Base-by-base conservation (phyloP, 2,888 invertebrate genomes). In the Drosophila paramelanica region DNA sequence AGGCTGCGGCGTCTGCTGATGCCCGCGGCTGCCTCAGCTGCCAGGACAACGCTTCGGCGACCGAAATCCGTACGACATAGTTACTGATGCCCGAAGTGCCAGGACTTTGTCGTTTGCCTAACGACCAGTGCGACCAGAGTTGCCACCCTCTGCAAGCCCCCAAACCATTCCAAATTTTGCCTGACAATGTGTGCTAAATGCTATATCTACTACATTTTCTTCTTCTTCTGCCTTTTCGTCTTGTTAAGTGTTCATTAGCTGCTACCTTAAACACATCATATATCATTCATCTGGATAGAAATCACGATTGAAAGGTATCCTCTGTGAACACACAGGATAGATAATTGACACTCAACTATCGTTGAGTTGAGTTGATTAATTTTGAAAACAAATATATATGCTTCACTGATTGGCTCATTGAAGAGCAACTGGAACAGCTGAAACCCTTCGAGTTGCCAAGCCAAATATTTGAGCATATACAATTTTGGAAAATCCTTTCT, bases 81-180 rank as follows among this genome's bases (percentile, higher is more conserved):
- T 75, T 73, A 56, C 73, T 42, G 61, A 36, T 77, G 58, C 73
- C 67, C 77, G 67, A 67, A 71, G 60, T 56, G 45, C 58, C 67
- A 36, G 58, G 69, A 67, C 71, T 64, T 71, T 75, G 59, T 71
- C 60, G 67, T 71, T 58, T 73, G 72, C 80, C 73, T 77, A 81
- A 81, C 86, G 86, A 81, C 81, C 84, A 87, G 14, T 45, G 60
- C 72, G 77, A 57, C 53, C 66, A 58, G 51, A 55, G 53, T 41
- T 45, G 14, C 42, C 33, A 51, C 38, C 20, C 17, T 20, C 27
- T 13, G 11, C 36, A 23, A 6, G 14, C 3, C 13, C 20, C n/a
- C 23, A 25, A 66, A 65, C 33, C 66, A 62, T 45, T 45, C 13
- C n/a, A 60, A 60, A 46, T 51, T 13, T 33, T 39, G n/a, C 1